A percentile compares a stretch with the other conserved stretches of the same genome.
These are phyloP conservation scores for Pachyramphus minor DNA, from an alignment of 2,113 vertebrate species.

Conservation along the genomic window DNA sequence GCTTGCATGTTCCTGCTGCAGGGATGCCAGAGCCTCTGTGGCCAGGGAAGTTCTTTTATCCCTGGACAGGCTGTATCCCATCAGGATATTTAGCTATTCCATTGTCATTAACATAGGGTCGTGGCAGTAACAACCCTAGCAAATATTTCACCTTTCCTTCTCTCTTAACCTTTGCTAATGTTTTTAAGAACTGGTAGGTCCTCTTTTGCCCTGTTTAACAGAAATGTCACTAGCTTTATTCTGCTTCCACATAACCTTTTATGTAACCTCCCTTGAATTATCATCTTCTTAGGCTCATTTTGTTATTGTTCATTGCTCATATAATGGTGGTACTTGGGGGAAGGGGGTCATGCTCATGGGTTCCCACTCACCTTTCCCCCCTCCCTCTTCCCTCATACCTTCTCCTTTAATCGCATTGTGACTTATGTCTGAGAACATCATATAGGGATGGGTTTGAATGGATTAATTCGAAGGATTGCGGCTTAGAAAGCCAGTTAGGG, in stretches of 20 bases:
- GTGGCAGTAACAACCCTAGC: background rate
- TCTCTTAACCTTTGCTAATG: background rate
- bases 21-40: background rate
- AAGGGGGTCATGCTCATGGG: rapidly evolving
- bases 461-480: conserved; percentile 22
- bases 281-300: background rate
- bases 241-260: background rate
- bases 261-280: background rate
- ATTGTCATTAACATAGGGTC: background rate
- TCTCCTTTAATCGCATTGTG: background rate
- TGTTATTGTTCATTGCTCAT: background rate
- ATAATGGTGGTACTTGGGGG: background rate
- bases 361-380: background rate
- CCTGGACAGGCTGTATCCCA: background rate
- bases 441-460: conserved; percentile 19
- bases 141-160: background rate
- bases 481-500: conserved; percentile 42
- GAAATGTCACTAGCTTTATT: background rate
- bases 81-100: background rate
- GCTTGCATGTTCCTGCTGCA: rapidly evolving
- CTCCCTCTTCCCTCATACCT: background rate
- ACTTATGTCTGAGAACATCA: background rate
- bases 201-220: background rate
- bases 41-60: background rate
- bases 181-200: background rate